Evolutionary conservation across 2,113 vertebrate species (phyloP), one percentile per base, ranked within the genome.

Genomic region (Ammodytes dubius): DNA sequence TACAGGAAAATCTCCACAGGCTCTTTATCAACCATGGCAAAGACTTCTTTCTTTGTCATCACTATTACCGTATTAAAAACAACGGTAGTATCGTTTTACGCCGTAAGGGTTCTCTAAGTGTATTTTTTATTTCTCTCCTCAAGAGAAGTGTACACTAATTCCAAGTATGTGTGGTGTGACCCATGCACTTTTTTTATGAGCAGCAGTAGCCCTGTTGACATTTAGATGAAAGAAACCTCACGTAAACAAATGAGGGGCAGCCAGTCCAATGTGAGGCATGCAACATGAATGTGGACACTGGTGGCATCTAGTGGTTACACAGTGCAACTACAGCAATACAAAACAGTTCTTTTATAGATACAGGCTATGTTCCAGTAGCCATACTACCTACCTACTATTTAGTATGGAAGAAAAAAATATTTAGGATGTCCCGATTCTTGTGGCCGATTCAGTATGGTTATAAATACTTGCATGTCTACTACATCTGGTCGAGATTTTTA

Each of bases 261-360:
- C 42, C 1, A 14, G 15, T 39, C 45, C 12, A 53, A 56, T 2
- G 27, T 12, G 49, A 27, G 50, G 10, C 11, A n/a, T 3, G 2
- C 1, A 0, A 56, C 7, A n/a, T 43, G n/a, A 76, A 35, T 19
- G 45, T 89, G 81, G 67, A 56, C 58, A 52, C 27, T 81, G 66
- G 75, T 64, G 7, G 3, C 91, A 92, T 89, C 93, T 92, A 92
- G 91, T 86, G 93, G 90, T 19, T 52, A 77, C 1, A 64, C 2
- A 17, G 10, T 10, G 65, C 4, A 83, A 82, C 83, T 87, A 81
- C 89, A 85, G 19, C 37, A 37, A 49, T 8, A 27, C 2, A 1
- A 27, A 27, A 27, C 1, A 27, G 27, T 27, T 27, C 1, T 27
- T 27, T 27, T 27, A 27, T 27, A 27, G 27, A 27, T 27, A 27